Conservation (phyloP, 2,113 vertebrate species). For the Sarotherodon lohbergeri region DNA sequence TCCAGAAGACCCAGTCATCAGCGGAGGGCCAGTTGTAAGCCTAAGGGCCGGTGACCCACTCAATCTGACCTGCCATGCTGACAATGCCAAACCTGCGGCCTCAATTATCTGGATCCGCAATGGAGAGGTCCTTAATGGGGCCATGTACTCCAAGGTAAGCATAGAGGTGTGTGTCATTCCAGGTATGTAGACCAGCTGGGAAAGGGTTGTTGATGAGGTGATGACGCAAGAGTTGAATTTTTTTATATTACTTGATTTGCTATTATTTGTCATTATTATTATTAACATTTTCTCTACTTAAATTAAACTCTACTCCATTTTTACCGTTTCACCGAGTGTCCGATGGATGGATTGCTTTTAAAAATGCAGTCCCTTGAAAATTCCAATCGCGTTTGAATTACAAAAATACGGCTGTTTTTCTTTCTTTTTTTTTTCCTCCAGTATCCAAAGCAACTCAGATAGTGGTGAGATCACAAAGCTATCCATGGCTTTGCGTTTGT, state of each 20-base stretch:
- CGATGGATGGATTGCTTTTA: constrained; percentile 17
- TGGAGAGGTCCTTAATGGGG: constrained; percentile 90
- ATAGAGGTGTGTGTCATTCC: constrained; percentile 52
- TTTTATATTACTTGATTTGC: neutral
- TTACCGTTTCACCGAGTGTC: neutral
- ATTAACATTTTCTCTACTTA: neutral
- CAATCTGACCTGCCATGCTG: constrained; percentile 94
- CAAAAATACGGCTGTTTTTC: constrained; percentile 22
- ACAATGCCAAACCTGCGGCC: constrained; percentile 94
- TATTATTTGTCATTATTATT: neutral
- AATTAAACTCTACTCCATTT: neutral
- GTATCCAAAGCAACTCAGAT: constrained; percentile 50
- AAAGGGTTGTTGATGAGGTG: neutral
- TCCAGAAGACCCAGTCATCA: constrained; percentile 91
- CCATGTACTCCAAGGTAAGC: constrained; percentile 95
- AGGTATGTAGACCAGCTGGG: neutral
- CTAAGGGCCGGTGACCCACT: constrained; percentile 90
- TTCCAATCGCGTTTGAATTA: constrained; percentile 18
- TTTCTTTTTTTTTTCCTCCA: neutral
- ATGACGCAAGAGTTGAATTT: neutral
- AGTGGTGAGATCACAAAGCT: constrained; percentile 42
- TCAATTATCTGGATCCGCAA: constrained; percentile 94
- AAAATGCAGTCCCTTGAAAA: constrained; percentile 45
- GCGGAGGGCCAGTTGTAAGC: constrained; percentile 90
- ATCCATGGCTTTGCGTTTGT: constrained; percentile 30